Evolutionary conservation across 2,888 invertebrate genomes (phyloP).

Genomic region (Arctia plantaginis): DNA sequence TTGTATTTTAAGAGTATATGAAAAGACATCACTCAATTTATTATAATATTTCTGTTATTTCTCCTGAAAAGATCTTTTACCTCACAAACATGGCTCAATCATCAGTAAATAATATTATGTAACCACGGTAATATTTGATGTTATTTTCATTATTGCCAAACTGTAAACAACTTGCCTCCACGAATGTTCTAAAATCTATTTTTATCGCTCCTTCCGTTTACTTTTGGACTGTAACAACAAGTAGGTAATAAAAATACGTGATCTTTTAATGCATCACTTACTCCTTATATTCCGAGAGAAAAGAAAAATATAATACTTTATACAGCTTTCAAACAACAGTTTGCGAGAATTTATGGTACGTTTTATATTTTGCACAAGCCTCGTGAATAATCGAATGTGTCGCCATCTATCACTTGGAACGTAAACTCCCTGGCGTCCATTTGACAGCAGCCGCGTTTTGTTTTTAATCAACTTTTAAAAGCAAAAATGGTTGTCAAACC

Average conservation of each 20-base stretch:
- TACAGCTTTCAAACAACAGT: conserved; percentile 20
- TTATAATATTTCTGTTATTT: not conserved
- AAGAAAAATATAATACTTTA: conserved; percentile 24
- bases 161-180: conserved; percentile 12
- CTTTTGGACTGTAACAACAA: not conserved
- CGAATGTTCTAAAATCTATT: not conserved
- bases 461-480: not conserved
- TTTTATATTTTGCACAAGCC: conserved; percentile 22
- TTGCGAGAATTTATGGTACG: conserved; percentile 14
- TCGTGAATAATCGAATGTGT: conserved; percentile 15
- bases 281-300: conserved; percentile 18
- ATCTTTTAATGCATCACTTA: conserved; percentile 23
- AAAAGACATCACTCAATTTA: too few species aligned
- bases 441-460: not conserved
- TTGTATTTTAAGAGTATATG: too few species aligned
- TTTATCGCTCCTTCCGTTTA: conserved; percentile 27
- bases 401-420: conserved; percentile 17
- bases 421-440: not conserved
- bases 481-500: not conserved
- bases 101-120: not conserved
- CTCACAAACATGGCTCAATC: not conserved
- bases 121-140: not conserved
- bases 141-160: conserved; percentile 9
- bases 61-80: not conserved
- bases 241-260: conserved; percentile 27